Percentiles rank a stretch among this genome's conserved stretches.
Evolutionary conservation across 2,797 vertebrate species (phyloP).

Genomic region (Ptychobarbus kaznakovi): DNA sequence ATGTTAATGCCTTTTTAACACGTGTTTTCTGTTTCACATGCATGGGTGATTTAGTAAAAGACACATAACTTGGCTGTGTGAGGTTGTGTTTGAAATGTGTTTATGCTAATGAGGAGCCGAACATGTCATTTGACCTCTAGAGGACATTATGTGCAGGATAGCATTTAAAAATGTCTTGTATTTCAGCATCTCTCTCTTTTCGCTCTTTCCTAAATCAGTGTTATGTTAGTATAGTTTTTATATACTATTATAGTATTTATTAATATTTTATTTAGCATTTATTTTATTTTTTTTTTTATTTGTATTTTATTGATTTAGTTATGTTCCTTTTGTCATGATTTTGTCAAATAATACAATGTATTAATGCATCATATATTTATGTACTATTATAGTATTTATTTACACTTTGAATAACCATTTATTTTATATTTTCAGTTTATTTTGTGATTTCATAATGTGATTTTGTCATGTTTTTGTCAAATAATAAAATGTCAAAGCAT

Average conservation of each 20-base stretch:
- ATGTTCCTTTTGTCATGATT: neutral
- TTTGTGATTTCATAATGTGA: too few species aligned
- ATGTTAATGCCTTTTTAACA: slow-evolving; percentile 1
- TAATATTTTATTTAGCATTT: neutral
- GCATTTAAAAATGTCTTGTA: neutral
- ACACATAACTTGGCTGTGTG: neutral
- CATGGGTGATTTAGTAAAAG: neutral
- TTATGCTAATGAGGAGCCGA: neutral
- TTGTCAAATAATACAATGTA: neutral
- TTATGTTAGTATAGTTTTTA: neutral
- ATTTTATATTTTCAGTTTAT: neutral
- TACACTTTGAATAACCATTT: neutral
- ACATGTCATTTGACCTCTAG: neutral
- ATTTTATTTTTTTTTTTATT: neutral
- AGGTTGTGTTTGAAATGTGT: neutral
- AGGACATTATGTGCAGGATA: neutral
- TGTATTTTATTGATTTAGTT: neutral
- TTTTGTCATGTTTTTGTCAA: neutral
- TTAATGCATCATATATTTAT: neutral
- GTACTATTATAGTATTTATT: neutral
- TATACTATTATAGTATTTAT: neutral
- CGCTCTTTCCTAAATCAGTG: neutral
- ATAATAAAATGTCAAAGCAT: neutral
- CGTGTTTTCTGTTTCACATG: neutral
- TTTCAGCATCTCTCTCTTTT: neutral